Base-by-base conservation (phyloP, 2,888 invertebrate genomes). In the Petrolisthes manimaculis region DNA sequence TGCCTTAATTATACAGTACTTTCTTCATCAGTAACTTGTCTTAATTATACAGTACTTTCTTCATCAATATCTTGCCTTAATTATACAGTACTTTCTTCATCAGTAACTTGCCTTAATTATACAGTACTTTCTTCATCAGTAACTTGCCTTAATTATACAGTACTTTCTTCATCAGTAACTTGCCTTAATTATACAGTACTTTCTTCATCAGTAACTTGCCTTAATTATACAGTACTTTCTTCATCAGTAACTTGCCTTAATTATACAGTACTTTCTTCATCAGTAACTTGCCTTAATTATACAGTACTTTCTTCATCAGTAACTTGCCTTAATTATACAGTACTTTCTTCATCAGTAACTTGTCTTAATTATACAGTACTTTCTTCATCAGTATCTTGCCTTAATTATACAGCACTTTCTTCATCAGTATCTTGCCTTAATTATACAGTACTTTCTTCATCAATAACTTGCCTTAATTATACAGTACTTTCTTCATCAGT, bases 401-500 rank as follows among this genome's bases (percentile, higher is more conserved):
- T 37, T 37, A 21, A 18, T 18, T 78, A 21, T 21, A 4, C n/a
- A 61, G 24, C 12, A 55, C 53, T 14, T 83, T 83, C 37, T 37
- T 12, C 37, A 37, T 92, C 56, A 91, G 91, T 89, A 67, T 53
- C 51, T 18, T 37, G 37, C 37, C 37, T 37, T 37, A 21, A 18
- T 18, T 78, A 21, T 21, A 4, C n/a, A 61, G 24, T 24, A 55
- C 53, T 14, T 83, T 83, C 37, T 37, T 12, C 37, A 37, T 92
- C 56, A 91, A 91, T 89, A 67, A 53, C 51, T 18, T 37, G 37
- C 37, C 37, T 37, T 37, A 21, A 18, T 18, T 78, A 21, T 21
- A 4, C n/a, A 61, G 24, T 24, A 55, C 53, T 14, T 83, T 83
- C 37, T 37, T 12, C 37, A 37, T 92, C 56, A 91, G 91, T 89